Evolutionary conservation across 2,797 vertebrate species (phyloP).

Genomic region (Pseudochirops cupreus): DNA sequence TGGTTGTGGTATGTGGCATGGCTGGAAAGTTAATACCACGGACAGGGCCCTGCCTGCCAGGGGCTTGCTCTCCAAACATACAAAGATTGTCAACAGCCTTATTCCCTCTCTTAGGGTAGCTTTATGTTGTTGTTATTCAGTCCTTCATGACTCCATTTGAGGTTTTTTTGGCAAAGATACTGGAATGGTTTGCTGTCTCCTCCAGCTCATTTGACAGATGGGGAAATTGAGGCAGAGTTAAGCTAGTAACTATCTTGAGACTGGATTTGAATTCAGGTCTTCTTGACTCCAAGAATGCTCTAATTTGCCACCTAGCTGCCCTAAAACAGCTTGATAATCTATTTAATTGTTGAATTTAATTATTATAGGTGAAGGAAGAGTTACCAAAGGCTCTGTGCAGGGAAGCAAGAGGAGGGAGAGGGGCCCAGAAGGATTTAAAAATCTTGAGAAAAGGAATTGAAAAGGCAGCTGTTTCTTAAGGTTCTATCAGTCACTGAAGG

Average conservation of each 20-base stretch:
- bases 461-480: background rate
- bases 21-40: background rate
- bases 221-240: background rate
- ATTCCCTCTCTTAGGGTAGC: too few relatives aligned
- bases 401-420: background rate
- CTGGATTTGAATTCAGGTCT: background rate
- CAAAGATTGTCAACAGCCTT: background rate
- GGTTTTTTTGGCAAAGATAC: background rate
- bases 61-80: background rate
- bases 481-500: background rate
- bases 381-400: slow-evolving; percentile 1
- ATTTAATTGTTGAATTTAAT: background rate
- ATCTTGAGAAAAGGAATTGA: slow-evolving; percentile 45
- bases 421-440: background rate
- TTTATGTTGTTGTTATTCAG: background rate
- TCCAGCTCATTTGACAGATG: background rate
- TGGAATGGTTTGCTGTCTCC: background rate
- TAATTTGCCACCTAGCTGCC: background rate
- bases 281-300: background rate
- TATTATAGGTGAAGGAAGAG: background rate
- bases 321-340: background rate
- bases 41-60: background rate
- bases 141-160: background rate
- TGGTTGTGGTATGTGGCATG: background rate
- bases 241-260: background rate